Base-by-base conservation (phyloP, 1,140 invertebrate genomes). In the Drosophila truncata region DNA sequence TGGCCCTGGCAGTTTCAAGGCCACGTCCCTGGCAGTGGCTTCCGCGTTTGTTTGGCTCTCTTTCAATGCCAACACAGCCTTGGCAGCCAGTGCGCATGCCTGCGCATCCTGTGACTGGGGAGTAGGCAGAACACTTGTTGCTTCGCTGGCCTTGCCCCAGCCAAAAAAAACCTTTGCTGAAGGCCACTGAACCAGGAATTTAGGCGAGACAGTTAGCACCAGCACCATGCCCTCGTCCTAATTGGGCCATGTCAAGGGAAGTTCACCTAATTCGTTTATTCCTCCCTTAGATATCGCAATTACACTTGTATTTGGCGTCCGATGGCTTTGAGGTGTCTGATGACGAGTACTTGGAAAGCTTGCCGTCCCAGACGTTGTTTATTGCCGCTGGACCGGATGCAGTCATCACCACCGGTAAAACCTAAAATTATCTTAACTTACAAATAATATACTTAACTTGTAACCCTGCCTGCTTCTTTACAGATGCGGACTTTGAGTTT, bases 321-420 rank as follows among this genome's bases (percentile, higher is more conserved):
- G 96, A 97, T 93, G 96, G 96, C 41, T 96, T 96, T 20, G 93
- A 95, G 67, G 94, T 97, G 27, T 95, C 96, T 50, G 94, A 94
- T 75, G 95, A 97, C 41, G 96, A 96, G 4, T 97, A 97, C 85
- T 95, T 97, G 78, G 90, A 93, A 44, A 96, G 95, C 2, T 83
- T 97, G 58, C 94, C 95, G 29, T 92, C 95, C 2, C 96, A 97
- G 84, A 96, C 96, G 0, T 93, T 96, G 7, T 94, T 97, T 14
- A 95, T 97, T 62, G 92, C 95, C 49, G 94, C 95, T 72, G 94
- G 94, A 69, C 93, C 94, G 57, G 94, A 95, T 72, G 95, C 93
- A 78, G 94, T 96, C 69, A 93, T 95, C 77, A 95, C 95, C 85
- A 95, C 95, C 82, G 95, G 96, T 96, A 93, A 91, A 86, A 88